Base-by-base conservation (phyloP, 2,888 invertebrate genomes). In the Macrophya annulata region DNA sequence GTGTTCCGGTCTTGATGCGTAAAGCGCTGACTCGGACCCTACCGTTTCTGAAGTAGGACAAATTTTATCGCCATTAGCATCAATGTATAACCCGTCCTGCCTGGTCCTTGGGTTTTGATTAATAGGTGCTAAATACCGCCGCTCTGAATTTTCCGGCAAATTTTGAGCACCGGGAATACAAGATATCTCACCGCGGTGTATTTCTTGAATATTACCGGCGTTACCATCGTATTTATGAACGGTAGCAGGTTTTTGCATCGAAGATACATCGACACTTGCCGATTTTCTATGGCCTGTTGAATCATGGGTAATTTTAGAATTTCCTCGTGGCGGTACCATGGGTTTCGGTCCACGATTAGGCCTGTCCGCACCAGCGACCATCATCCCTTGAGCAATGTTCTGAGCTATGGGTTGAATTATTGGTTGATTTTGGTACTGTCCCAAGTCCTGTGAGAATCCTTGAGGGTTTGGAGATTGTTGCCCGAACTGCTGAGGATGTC, bases 291-390 rank as follows among this genome's bases (percentile, higher is more conserved):
- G 91, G 0, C 89, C 91, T 0, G 90, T 85, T 6, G 83, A 45
- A 76, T 93, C 93, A 71, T 92, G 92, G 0, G 93, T 93, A 37
- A 93, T 93, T 86, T 93, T 93, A 4, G 93, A 93, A 85, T 92
- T 93, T 0, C 90, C 91, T 6, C 93, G 89, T 0, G 93, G 93
- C 0, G 93, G 93, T 4, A 93, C 93, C 91, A 92, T 90, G 0
- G 93, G 93, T 81, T 93, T 93, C 0, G 93, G 93, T 25, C 93
- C 93, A 15, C 92, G 88, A 48, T 87, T 90, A 0, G 89, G 87
- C 84, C 91, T 87, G 17, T 93, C 93, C 5, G 89, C 87, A 31
- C 45, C n/a, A 9, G 15, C 68, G 17, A 83, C 68, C 68, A 83
- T 71, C 8, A 90, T 89, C 5, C 89, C 89, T 15, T 91, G 90